Evolutionary conservation across 2,113 vertebrate species (phyloP).

Genomic region (Channa maculata): DNA sequence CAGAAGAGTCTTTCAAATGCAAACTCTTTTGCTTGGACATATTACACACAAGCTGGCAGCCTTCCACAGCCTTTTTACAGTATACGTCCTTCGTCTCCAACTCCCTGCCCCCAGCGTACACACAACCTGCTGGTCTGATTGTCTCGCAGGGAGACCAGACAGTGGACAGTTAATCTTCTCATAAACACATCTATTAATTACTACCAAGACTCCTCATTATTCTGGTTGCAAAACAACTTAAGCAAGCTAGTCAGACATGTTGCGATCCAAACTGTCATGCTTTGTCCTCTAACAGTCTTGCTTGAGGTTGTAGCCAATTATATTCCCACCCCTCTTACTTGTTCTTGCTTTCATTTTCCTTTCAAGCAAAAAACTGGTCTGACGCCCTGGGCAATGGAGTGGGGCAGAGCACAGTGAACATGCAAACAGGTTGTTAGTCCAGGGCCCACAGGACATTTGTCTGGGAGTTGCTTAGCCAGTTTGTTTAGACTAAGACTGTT

Average conservation of each 20-base stretch:
- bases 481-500: slow-evolving; percentile 75
- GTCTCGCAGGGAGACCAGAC: slow-evolving; percentile 70
- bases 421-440: slow-evolving; percentile 59
- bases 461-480: slow-evolving; percentile 47
- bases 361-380: slow-evolving; percentile 55
- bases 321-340: slow-evolving; percentile 19
- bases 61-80: slow-evolving; percentile 62
- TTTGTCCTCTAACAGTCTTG: slow-evolving; percentile 31
- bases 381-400: slow-evolving; percentile 16
- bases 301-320: slow-evolving; percentile 54
- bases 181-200: slow-evolving; percentile 64
- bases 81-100: slow-evolving; percentile 41
- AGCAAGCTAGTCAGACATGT: slow-evolving; percentile 22
- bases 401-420: slow-evolving; percentile 28
- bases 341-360: slow-evolving; percentile 50
- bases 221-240: slow-evolving; percentile 43
- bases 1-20: slow-evolving; percentile 75
- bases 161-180: slow-evolving; percentile 65
- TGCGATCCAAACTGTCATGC: background rate
- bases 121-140: slow-evolving; percentile 43
- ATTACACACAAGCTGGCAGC: slow-evolving; percentile 36
- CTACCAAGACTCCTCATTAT: slow-evolving; percentile 58
- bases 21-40: slow-evolving; percentile 59
- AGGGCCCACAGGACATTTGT: slow-evolving; percentile 43
- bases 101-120: slow-evolving; percentile 42